Percentiles rank a stretch among this genome's conserved stretches.
These are phyloP conservation scores for Balanococcus diminutus DNA, from an alignment of 2,888 invertebrate genomes.

Conservation along the genomic window DNA sequence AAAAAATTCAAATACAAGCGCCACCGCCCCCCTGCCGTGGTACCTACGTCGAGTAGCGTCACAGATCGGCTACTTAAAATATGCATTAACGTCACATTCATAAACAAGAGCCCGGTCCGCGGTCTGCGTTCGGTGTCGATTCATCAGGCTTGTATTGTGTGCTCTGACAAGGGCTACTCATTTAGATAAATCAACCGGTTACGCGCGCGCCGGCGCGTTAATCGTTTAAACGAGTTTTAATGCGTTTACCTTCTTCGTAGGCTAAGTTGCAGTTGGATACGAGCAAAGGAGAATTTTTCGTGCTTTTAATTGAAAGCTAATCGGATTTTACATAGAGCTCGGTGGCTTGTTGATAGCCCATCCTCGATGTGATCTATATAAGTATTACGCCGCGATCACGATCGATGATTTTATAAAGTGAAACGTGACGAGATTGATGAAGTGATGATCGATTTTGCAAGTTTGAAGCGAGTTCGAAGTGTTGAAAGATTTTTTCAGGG, in stretches of 20 bases:
- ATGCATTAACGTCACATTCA: constrained; percentile 5
- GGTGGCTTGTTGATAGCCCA: not conserved
- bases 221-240: not conserved
- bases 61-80: not conserved
- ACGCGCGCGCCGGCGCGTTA: not conserved
- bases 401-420: too few relatives aligned
- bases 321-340: not conserved
- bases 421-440: too few relatives aligned
- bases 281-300: not conserved
- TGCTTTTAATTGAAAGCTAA: not conserved
- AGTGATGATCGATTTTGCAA: too few relatives aligned
- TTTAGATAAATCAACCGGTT: constrained; percentile 16
- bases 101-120: not conserved
- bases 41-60: not conserved
- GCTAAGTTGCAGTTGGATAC: too few relatives aligned
- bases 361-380: too few relatives aligned
- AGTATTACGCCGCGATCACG: too few relatives aligned
- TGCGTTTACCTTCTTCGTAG: not conserved
- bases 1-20: not conserved
- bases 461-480: too few relatives aligned
- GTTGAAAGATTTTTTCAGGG: too few relatives aligned
- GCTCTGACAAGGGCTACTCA: not conserved
- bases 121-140: constrained; percentile 2
- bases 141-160: constrained; percentile 7
- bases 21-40: not conserved